phyloP scores from a whole-genome alignment of 2,888 invertebrate genomes.

The Ceramica pisi region DNA sequence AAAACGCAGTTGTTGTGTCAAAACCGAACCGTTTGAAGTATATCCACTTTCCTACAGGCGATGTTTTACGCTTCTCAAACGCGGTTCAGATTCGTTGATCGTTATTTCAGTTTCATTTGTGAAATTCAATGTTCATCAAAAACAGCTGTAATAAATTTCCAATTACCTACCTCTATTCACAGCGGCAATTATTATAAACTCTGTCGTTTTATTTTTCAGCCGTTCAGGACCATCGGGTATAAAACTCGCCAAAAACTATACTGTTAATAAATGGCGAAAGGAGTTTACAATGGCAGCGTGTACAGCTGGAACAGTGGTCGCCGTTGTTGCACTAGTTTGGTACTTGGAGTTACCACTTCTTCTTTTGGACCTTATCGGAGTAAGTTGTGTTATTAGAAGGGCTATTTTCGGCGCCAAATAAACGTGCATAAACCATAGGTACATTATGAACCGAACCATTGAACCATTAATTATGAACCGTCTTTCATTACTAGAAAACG shows the following conservation, averaged over 20 bases:
- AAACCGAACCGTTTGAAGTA: too few species aligned
- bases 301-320: neutral
- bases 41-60: too few species aligned
- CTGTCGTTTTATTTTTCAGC: slow-evolving; percentile 15
- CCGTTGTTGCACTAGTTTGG: neutral
- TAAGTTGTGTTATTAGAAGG: slow-evolving; percentile 15
- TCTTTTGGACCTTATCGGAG: slow-evolving; percentile 1
- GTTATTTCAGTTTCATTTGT: neutral
- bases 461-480: too few species aligned
- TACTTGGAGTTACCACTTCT: slow-evolving; percentile 10
- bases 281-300: neutral
- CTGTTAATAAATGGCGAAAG: slow-evolving; percentile 3
- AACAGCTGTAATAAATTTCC: neutral
- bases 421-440: too few species aligned
- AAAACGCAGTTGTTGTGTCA: too few species aligned
- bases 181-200: neutral
- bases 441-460: too few species aligned
- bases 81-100: too few species aligned
- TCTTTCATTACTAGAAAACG: too few species aligned
- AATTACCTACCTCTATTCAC: neutral
- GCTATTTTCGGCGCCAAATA: too few species aligned
- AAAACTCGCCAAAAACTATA: slow-evolving; percentile 2
- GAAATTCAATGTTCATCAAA: neutral
- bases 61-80: too few species aligned
- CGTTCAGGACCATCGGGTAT: slow-evolving; percentile 2